Base-by-base conservation (phyloP, 2,888 invertebrate genomes). In the Sinotaia quadrata region DNA sequence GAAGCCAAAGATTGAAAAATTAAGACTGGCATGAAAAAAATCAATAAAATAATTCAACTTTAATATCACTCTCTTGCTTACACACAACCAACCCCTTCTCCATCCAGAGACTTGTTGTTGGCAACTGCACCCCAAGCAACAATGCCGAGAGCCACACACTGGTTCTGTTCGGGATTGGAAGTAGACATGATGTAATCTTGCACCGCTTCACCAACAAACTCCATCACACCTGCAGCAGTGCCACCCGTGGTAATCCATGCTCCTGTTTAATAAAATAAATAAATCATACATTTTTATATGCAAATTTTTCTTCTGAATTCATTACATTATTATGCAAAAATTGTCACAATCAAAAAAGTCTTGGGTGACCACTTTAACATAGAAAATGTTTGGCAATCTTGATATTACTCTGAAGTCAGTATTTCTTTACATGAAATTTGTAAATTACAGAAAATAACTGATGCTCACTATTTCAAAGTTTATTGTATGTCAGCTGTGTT, bases 171-270 rank as follows among this genome's bases (percentile, higher is more conserved):
- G 15, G 76, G 72, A n/a, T 74, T 77, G 7, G 79, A 81, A 8
- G 76, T 69, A 2, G 85, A 77, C 49, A 84, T 70, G 34, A 80
- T 72, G 75, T 87, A 81, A 49, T 88, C 87, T 33, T 81, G 74
- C 2, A 88, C 82, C 7, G 87, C 88, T 63, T 88, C 87, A 2
- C 88, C 88, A 0, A 88, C 87, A 78, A 86, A 83, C 78, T 87
- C 80, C 86, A 87, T 88, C 73, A 88, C 87, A 27, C 88, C 88
- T 4, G 87, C 76, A 27, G 79, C 81, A 29, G 85, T 85, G 1
- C 88, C 88, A 21, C 87, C 87, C 2, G 88, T 88, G 27, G 88
- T 81, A 15, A 88, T 86, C 88, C 88, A 88, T 2, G 88, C 87
- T 71, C 86, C 88, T 88, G 75, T 1, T n/a, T n/a, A n/a, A 7